Base-by-base conservation (phyloP, 2,797 vertebrate genomes). In the Pangasius macronema region DNA sequence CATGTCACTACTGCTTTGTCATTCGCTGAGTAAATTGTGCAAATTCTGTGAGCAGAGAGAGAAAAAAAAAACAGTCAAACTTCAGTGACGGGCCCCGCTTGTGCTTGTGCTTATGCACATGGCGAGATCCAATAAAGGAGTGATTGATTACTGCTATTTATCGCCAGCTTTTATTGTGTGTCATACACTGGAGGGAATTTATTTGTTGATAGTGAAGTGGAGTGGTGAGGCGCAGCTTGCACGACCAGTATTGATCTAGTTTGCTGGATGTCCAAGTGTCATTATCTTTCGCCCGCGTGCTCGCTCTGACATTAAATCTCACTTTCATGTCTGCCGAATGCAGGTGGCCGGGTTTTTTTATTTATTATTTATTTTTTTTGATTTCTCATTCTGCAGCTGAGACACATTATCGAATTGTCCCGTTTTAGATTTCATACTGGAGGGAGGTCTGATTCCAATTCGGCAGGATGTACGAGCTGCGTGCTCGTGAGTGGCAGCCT, bases 401-500 rank as follows among this genome's bases (percentile, higher is more conserved):
- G 86, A 73, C 90, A 90, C 88, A 83, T 93, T 91, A 92, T 93
- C 88, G 59, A 92, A 92, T 94, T 93, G 93, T 93, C 85, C 82
- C 86, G 82, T 91, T 93, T 92, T 91, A 90, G 89, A 93, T 95
- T 94, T 93, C 72, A 75, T 39, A 46, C 57, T 46, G 72, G 46
- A 68, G 14, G 76, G 81, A 86, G 53, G 82, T 92, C 85, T 93
- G 92, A 95, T 95, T 95, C 92, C 93, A 94, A 95, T 95, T 95
- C 94, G 92, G 92, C 94, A 94, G 93, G 94, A 95, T 93, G 92
- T 95, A 92, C 94, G 94, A 94, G 95, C 94, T 92, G 91, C 90
- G 91, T 82, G 51, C 82, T 87, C 80, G 82, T 76, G 79, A 90
- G 42, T 94, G 93, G 93, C 92, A 87, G 83, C 77, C 82, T 76